Percentiles rank a stretch among this genome's conserved stretches.
phyloP scores from a whole-genome alignment of 2,113 vertebrate species.

The Chamaetylas fuelleborni region DNA sequence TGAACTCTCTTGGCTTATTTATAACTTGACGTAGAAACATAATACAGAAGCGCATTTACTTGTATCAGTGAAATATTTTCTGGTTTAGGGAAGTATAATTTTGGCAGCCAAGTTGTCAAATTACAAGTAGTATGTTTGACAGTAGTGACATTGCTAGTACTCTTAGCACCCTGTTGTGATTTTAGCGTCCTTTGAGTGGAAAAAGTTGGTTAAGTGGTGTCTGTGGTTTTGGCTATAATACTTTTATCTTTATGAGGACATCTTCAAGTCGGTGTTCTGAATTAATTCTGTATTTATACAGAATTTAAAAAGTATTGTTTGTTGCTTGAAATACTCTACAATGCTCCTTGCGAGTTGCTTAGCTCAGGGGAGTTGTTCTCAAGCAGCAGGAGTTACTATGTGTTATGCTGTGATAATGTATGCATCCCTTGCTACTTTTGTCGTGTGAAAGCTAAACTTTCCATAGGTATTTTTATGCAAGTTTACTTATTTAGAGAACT shows the following conservation, averaged over 20 bases:
- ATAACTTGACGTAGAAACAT: not conserved
- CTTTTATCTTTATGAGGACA: not conserved
- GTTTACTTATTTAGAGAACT: not conserved
- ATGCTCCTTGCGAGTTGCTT: not conserved
- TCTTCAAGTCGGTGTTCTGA: not conserved
- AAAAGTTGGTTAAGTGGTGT: not conserved
- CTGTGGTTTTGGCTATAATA: not conserved
- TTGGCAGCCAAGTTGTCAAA: not conserved
- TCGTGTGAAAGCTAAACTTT: not conserved
- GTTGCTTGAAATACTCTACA: not conserved
- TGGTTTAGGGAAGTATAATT: not conserved
- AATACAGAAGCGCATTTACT: not conserved
- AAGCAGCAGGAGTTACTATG: not conserved
- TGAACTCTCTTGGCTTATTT: not conserved
- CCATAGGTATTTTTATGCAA: not conserved
- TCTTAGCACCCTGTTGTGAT: not conserved
- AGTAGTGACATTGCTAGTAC: too few species aligned
- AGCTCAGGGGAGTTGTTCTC: not conserved
- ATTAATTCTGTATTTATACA: not conserved
- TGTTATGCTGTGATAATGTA: rapidly evolving
- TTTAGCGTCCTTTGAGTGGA: not conserved
- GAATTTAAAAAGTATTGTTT: not conserved
- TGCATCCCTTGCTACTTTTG: not conserved
- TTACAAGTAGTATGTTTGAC: not conserved
- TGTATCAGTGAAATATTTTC: not conserved